Evolutionary conservation across 2,888 invertebrate genomes (phyloP).

Genomic region (Eupithecia inturbata): DNA sequence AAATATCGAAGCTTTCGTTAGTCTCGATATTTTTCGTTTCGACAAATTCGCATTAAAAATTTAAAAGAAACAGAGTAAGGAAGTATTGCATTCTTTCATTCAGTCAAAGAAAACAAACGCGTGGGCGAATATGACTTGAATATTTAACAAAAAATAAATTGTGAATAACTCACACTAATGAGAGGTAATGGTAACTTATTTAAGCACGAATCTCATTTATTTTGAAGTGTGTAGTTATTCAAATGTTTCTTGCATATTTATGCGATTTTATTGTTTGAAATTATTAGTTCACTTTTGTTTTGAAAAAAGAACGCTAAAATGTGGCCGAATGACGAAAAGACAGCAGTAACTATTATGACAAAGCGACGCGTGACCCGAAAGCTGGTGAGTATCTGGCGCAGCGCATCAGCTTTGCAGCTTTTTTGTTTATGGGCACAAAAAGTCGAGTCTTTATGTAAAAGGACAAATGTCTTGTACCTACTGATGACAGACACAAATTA

Average conservation of each 20-base stretch:
- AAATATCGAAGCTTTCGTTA: too few relatives aligned
- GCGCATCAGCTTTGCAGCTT: too few relatives aligned
- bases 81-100: not conserved
- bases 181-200: constrained; percentile 53
- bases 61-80: not conserved
- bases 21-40: too few relatives aligned
- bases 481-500: too few relatives aligned
- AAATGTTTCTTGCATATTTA: constrained; percentile 47
- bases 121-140: not conserved
- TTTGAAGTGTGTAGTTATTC: constrained; percentile 62
- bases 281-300: constrained; percentile 6
- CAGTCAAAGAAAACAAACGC: not conserved
- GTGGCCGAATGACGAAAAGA: too few relatives aligned
- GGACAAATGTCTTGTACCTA: too few relatives aligned
- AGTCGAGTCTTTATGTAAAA: too few relatives aligned
- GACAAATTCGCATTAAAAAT: too few relatives aligned
- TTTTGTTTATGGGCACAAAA: too few relatives aligned
- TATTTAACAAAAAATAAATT: not conserved
- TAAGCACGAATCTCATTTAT: constrained; percentile 62
- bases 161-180: constrained; percentile 45
- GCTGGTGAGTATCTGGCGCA: too few relatives aligned
- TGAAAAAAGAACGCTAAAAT: not conserved
- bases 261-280: constrained; percentile 49
- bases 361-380: too few relatives aligned
- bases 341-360: too few relatives aligned